These are phyloP conservation scores for Drosophila obscura DNA, from an alignment of 1,140 invertebrate species.

Conservation along the genomic window DNA sequence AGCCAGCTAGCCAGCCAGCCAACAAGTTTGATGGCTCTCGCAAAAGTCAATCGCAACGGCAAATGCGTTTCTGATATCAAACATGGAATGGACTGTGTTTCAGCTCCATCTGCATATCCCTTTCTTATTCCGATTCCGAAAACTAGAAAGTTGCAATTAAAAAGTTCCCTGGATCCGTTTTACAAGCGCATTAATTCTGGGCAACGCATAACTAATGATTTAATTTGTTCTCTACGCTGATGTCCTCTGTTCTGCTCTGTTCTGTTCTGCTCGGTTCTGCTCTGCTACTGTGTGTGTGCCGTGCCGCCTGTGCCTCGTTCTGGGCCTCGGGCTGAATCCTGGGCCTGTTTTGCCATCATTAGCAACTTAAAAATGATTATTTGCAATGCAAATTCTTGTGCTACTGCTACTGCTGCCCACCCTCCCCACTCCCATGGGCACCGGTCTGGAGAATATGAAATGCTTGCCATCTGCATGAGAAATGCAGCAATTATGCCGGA, in stretches of 20 bases:
- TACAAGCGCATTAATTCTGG: constrained; percentile 71
- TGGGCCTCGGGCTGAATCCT: neutral
- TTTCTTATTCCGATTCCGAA: constrained; percentile 8
- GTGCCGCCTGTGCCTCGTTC: no score
- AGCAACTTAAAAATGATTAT: constrained; percentile 76
- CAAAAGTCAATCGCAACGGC: constrained; percentile 61
- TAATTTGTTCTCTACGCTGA: constrained; percentile 61
- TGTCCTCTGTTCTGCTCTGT: no score
- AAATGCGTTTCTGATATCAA: constrained; percentile 66
- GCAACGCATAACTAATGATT: constrained; percentile 79
- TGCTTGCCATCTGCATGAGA: constrained; percentile 56
- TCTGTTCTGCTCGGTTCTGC: no score
- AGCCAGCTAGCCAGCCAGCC: constrained; percentile 1
- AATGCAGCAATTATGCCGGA: constrained; percentile 52
- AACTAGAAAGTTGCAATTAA: constrained; percentile 64
- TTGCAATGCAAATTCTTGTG: constrained; percentile 69
- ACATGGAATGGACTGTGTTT: constrained; percentile 27
- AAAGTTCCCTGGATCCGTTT: constrained; percentile 52
- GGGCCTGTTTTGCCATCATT: constrained; percentile 50
- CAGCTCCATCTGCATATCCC: constrained; percentile 20
- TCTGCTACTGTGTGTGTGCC: no score
- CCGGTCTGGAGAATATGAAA: constrained; percentile 48
- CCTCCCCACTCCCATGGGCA: neutral
- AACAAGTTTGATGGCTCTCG: constrained; percentile 33
- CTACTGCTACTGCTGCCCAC: neutral